Conservation (phyloP, 2,797 vertebrate genomes). For the Xiphophorus birchmanni region DNA sequence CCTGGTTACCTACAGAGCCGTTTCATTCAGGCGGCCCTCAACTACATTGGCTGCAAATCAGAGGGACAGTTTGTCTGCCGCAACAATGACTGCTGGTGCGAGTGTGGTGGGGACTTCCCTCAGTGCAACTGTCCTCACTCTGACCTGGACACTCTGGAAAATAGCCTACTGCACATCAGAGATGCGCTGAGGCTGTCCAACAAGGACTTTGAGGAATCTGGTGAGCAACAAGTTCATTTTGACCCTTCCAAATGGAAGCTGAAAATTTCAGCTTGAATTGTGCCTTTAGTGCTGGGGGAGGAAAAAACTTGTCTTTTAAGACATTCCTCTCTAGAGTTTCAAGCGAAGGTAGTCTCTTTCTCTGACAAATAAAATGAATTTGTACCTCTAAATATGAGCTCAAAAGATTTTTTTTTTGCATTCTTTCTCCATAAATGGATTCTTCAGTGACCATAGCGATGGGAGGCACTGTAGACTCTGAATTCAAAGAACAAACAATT, state of each 20-base stretch:
- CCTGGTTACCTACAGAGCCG: constrained; percentile 88
- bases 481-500: neutral
- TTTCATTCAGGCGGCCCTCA: constrained; percentile 93
- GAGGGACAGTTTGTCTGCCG: constrained; percentile 93
- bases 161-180: constrained; percentile 84
- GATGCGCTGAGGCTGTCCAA: constrained; percentile 88
- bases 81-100: constrained; percentile 94
- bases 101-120: constrained; percentile 86
- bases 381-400: constrained; percentile 5
- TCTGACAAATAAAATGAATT: constrained; percentile 1
- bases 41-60: constrained; percentile 94
- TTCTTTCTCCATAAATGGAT: constrained; percentile 25
- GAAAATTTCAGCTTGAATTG: constrained; percentile 46
- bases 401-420: constrained; percentile 23
- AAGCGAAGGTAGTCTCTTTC: neutral
- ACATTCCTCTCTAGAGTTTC: neutral
- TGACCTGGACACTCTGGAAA: constrained; percentile 91
- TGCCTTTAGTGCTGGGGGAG: constrained; percentile 15
- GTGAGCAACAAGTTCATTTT: constrained; percentile 71
- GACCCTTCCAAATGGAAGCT: constrained; percentile 21
- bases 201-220: constrained; percentile 92
- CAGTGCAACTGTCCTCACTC: constrained; percentile 94
- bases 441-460: neutral
- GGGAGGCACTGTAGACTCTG: neutral
- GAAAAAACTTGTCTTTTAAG: constrained; percentile 21